Conservation (phyloP, 2,888 invertebrate genomes). For the Anarsia innoxiella region DNA sequence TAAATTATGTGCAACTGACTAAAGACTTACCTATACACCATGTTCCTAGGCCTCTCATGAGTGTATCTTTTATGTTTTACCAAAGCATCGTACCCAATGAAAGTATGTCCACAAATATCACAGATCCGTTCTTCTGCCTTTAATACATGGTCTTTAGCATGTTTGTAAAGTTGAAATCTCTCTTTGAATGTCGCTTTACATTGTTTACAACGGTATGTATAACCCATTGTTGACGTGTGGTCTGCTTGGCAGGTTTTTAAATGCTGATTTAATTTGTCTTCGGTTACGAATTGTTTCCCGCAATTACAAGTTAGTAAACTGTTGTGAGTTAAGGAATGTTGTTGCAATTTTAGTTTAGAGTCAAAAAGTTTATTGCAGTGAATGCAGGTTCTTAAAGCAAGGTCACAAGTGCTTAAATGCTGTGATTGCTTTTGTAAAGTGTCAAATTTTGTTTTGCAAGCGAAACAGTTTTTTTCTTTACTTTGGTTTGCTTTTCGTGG, state of each 20-base stretch:
- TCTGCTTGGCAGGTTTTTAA: slow-evolving; percentile 46
- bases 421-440: slow-evolving; percentile 46
- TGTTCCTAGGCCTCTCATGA: slow-evolving; percentile 37
- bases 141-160: slow-evolving; percentile 52
- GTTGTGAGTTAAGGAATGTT: slow-evolving; percentile 46
- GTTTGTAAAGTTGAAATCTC: slow-evolving; percentile 48
- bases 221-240: slow-evolving; percentile 38
- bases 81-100: slow-evolving; percentile 42
- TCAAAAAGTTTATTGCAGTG: slow-evolving; percentile 53
- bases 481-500: slow-evolving; percentile 34
- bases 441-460: slow-evolving; percentile 50
- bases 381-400: slow-evolving; percentile 47
- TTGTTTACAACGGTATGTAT: slow-evolving; percentile 54
- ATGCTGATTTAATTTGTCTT: slow-evolving; percentile 43
- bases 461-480: slow-evolving; percentile 44
- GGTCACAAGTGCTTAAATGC: slow-evolving; percentile 56
- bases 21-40: slow-evolving; percentile 51
- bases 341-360: slow-evolving; percentile 54
- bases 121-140: slow-evolving; percentile 45
- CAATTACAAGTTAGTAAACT: slow-evolving; percentile 42
- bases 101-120: slow-evolving; percentile 53
- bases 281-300: slow-evolving; percentile 42
- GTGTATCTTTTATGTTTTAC: slow-evolving; percentile 43
- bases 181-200: slow-evolving; percentile 53
- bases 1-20: too few species aligned